Conservation (phyloP, 2,797 vertebrate species). For the Enteromius paludinosus region DNA sequence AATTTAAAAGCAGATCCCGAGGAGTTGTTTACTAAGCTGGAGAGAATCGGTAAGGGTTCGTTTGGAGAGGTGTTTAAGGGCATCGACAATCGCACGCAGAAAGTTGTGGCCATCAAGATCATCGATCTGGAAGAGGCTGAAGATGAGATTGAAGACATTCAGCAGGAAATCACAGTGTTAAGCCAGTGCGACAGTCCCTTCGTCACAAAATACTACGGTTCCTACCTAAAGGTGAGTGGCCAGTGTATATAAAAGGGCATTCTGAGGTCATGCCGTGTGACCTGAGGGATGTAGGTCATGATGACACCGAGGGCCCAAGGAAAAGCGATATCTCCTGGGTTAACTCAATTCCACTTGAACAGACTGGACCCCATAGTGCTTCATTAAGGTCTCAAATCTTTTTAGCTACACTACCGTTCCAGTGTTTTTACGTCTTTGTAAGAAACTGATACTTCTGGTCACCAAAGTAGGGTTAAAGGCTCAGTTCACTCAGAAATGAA, state of each 20-base stretch:
- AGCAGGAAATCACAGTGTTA: constrained; percentile 98
- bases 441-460: not conserved
- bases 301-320: not conserved
- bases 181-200: constrained; percentile 99
- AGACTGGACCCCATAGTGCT: not conserved
- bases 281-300: not conserved
- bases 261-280: not conserved
- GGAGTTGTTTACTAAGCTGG: constrained; percentile 95
- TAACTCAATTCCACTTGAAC: not conserved
- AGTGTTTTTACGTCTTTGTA: not conserved
- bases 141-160: constrained; percentile 98
- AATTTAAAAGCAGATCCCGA: constrained; percentile 84
- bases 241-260: not conserved
- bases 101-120: constrained; percentile 98
- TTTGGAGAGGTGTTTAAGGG: constrained; percentile 99
- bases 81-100: constrained; percentile 98
- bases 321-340: not conserved
- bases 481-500: not conserved
- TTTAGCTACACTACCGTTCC: not conserved
- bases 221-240: constrained; percentile 92
- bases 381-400: not conserved
- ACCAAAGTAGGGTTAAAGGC: constrained; percentile 3
- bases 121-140: constrained; percentile 98
- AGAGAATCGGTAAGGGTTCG: constrained; percentile 97
- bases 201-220: constrained; percentile 97